A percentile compares a stretch with the other conserved stretches of the same genome.
phyloP scores from a whole-genome alignment of 2,888 invertebrate species.

The Ditylenchus weischeri region DNA sequence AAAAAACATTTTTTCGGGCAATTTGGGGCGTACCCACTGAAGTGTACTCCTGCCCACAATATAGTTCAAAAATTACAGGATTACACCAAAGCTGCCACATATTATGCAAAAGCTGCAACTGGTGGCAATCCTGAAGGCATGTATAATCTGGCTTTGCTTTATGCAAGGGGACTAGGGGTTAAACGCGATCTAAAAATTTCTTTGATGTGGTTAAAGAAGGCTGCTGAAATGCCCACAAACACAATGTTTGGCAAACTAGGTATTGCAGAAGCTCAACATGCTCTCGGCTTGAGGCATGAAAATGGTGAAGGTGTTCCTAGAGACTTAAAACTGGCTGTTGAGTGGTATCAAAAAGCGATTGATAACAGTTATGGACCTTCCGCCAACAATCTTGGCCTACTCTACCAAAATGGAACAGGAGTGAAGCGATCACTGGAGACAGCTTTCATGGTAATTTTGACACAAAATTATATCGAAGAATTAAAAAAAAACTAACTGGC shows the following conservation, averaged over 20 bases:
- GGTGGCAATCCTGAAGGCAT: slow-evolving; percentile 1
- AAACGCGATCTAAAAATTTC: neutral
- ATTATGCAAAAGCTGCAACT: neutral
- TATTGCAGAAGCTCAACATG: slow-evolving; percentile 4
- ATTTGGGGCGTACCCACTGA: no score
- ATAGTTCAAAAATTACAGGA: neutral
- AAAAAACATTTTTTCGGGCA: no score
- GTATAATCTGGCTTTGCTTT: neutral
- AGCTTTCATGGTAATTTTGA: neutral
- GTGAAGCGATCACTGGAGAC: neutral
- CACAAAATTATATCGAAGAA: no score
- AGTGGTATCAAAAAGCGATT: neutral
- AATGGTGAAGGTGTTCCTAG: neutral
- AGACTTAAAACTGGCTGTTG: neutral
- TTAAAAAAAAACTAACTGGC: no score
- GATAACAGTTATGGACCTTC: neutral
- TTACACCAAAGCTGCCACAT: neutral
- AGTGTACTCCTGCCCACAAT: no score
- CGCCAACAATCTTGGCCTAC: neutral
- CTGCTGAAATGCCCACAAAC: neutral
- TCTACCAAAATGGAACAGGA: neutral
- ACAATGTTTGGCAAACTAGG: neutral
- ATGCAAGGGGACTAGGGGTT: neutral
- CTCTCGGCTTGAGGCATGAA: neutral
- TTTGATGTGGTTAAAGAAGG: neutral